Conservation (phyloP, 1,140 invertebrate genomes). For the Callitettix versicolor region DNA sequence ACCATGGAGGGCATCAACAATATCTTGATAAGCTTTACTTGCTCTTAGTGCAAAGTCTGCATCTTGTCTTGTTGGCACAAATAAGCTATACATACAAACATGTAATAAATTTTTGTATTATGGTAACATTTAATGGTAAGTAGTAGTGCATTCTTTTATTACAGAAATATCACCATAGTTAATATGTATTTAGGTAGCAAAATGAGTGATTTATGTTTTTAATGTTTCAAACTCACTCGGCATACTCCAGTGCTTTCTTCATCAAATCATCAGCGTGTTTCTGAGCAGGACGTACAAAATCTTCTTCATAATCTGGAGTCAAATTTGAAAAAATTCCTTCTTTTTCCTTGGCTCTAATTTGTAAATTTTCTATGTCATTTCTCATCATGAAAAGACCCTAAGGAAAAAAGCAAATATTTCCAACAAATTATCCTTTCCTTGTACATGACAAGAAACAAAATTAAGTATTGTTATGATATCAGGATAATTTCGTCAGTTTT, state of each 20-base stretch:
- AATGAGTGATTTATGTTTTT: too few relatives aligned
- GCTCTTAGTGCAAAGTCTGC: constrained; percentile 61
- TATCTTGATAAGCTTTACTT: constrained; percentile 71
- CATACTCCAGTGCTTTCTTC: constrained; percentile 17
- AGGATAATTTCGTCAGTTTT: too few relatives aligned
- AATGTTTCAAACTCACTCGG: constrained; percentile 17
- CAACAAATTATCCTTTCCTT: too few relatives aligned
- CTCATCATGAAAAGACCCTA: constrained; percentile 31
- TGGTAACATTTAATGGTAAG: too few relatives aligned
- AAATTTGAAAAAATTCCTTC: constrained; percentile 49
- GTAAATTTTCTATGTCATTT: constrained; percentile 32
- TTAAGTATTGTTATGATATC: too few relatives aligned
- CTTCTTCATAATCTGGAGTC: constrained; percentile 53
- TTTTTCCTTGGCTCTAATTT: constrained; percentile 39
- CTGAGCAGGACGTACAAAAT: constrained; percentile 51
- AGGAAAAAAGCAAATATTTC: constrained; percentile 6
- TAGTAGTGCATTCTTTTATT: too few relatives aligned
- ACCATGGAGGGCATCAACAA: constrained; percentile 51
- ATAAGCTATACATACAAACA: constrained; percentile 38
- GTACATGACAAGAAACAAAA: too few relatives aligned
- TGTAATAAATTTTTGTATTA: not conserved
- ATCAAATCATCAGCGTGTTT: constrained; percentile 43
- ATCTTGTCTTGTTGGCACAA: constrained; percentile 52
- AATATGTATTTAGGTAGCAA: too few relatives aligned
- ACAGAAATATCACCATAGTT: too few relatives aligned